Percentiles rank a stretch among this genome's conserved stretches.
phyloP scores from a whole-genome alignment of 2,797 vertebrate species.

The Pantherophis alleghaniensis region DNA sequence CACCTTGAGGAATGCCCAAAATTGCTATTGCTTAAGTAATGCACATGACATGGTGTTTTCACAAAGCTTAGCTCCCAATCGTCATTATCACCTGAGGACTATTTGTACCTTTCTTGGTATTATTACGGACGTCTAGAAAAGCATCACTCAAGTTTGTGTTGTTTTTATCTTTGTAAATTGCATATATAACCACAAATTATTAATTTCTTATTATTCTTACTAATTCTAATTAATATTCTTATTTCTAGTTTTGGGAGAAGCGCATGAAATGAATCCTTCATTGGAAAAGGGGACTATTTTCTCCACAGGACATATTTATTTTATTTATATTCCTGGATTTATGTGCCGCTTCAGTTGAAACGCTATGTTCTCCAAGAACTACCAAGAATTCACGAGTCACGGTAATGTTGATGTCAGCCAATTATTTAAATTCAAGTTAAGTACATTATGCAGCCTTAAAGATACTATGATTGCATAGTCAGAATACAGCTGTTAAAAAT shows the following conservation, averaged over 20 bases:
- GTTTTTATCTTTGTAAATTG: not conserved
- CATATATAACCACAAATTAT: not conserved
- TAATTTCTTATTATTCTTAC: not conserved
- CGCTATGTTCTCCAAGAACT: not conserved
- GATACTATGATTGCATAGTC: not conserved
- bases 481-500: not conserved
- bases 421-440: not conserved
- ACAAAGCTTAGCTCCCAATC: too few species aligned
- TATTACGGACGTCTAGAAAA: not conserved
- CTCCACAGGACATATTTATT: not conserved
- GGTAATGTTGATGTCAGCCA: not conserved
- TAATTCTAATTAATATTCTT: too few species aligned
- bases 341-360: not conserved
- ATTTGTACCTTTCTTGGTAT: not conserved
- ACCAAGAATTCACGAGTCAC: not conserved
- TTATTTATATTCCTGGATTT: not conserved
- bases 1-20: too few species aligned
- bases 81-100: too few species aligned
- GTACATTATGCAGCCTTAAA: not conserved
- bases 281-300: not conserved
- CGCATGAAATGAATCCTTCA: not conserved
- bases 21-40: too few species aligned
- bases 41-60: too few species aligned
- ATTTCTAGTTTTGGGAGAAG: not conserved
- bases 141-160: not conserved